phyloP scores from a whole-genome alignment of 2,888 invertebrate genomes.

The Catocala nupta region DNA sequence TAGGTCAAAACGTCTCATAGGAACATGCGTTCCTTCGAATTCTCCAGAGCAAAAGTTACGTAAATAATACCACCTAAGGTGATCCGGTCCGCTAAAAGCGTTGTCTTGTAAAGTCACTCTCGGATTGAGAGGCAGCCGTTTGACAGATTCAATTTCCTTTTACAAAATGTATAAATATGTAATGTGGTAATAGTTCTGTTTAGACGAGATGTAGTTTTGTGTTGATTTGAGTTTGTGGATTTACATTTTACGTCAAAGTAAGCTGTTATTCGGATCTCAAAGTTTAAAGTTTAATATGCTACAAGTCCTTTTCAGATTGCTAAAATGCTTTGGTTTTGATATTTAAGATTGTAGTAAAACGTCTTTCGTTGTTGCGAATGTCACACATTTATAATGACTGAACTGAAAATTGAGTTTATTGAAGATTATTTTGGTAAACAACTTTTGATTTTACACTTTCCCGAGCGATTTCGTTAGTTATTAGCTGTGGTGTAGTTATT shows the following conservation, averaged over 20 bases:
- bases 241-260: not conserved
- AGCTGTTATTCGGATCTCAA: too few species aligned
- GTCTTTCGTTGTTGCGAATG: too few species aligned
- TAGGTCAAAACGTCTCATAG: slow-evolving; percentile 11
- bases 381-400: too few species aligned
- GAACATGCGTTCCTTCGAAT: slow-evolving; percentile 16
- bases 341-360: too few species aligned
- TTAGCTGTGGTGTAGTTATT: too few species aligned
- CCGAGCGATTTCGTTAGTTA: too few species aligned
- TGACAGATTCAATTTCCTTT: slow-evolving; percentile 76
- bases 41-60: slow-evolving; percentile 45
- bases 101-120: slow-evolving; percentile 68
- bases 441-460: too few species aligned
- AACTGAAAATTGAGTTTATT: too few species aligned
- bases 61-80: slow-evolving; percentile 58
- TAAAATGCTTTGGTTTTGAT: too few species aligned
- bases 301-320: too few species aligned
- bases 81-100: slow-evolving; percentile 68
- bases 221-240: not conserved
- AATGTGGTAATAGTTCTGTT: slow-evolving; percentile 24
- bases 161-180: slow-evolving; percentile 57
- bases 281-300: not conserved
- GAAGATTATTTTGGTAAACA: too few species aligned
- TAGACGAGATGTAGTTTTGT: slow-evolving; percentile 1
- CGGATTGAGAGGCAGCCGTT: slow-evolving; percentile 54